Base-by-base conservation (phyloP, 64 coral and sea anemone species). In the Montipora cactus region DNA sequence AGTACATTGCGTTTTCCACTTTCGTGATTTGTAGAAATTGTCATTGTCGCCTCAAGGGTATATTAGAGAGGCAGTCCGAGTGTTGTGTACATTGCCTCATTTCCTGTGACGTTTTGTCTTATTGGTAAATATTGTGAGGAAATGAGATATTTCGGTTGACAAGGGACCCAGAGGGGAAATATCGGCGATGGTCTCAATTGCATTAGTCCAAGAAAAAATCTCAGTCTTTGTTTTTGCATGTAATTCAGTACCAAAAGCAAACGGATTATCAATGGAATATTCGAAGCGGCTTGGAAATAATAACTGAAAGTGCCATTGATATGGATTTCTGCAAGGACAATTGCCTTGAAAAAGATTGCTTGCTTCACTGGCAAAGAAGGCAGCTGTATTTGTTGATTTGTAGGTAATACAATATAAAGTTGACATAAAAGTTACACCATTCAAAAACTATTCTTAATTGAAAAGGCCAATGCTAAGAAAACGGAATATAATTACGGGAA, bases 401-500 rank as follows among this genome's bases (percentile, higher is more conserved):
- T 10, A 5, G 23, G 57, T 37, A 37, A 37, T 37, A 1, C 57
- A 62, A 4, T 18, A 55, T 55, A 55, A 55, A 7, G 52, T 82
- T 82, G 78, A 62, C 52, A 82, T 82, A 82, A 81, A 81, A 46
- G 25, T 25, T 14, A 7, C 80, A 82, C 62, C 21, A 53, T 52
- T 16, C 80, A 82, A 82, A 21, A 23, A 82, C 59, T 44, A 82
- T 44, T 82, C 21, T 28, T 45, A 62, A 44, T 7, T 7, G 37
- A 37, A 62, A 4, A 21, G 58, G 15, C 50, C 80, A 82, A 44
- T 81, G 13, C 22, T 62, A 64, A 64, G 21, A 62, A 15, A 11
- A 37, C 37, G 21, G 12, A 81, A 5, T 23, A 37, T 37, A 37
- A 37, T 37, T 37, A 37, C 8, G 9, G 25, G 28, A 9, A 18